Evolutionary conservation across 1,140 invertebrate species (phyloP).

Genomic region (Teleopsis dalmanni): DNA sequence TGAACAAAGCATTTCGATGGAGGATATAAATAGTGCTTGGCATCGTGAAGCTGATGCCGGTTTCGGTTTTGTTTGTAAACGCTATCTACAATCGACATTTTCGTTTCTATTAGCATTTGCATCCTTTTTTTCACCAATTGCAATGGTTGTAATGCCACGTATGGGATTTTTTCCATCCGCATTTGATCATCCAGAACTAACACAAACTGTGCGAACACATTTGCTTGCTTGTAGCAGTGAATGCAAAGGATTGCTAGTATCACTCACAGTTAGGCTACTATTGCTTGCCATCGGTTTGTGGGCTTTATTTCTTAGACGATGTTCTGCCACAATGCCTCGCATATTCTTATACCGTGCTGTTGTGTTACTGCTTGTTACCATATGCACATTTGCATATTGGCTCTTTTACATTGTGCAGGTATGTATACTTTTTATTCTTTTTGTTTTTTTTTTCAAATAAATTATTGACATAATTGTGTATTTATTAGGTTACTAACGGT

Average conservation of each 20-base stretch:
- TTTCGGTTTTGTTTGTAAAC: constrained; percentile 65
- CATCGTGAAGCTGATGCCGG: constrained; percentile 64
- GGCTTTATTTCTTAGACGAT: constrained; percentile 72
- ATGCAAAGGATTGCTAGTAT: constrained; percentile 74
- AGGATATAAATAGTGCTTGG: constrained; percentile 74
- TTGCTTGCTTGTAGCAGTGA: constrained; percentile 70
- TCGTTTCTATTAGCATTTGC: constrained; percentile 68
- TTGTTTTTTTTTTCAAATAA: neutral
- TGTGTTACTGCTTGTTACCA: constrained; percentile 78
- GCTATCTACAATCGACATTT: constrained; percentile 70
- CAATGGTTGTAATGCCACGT: constrained; percentile 90
- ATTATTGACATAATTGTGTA: neutral
- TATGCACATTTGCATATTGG: constrained; percentile 95
- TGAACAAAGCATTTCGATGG: constrained; percentile 86
- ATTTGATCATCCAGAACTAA: constrained; percentile 44
- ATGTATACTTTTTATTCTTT: neutral
- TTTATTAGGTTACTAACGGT: constrained; percentile 60
- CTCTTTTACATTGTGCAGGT: constrained; percentile 88
- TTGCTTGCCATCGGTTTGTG: constrained; percentile 88
- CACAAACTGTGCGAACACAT: constrained; percentile 51
- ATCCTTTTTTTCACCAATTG: constrained; percentile 84
- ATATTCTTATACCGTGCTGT: constrained; percentile 86
- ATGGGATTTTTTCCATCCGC: constrained; percentile 66
- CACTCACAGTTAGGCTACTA: constrained; percentile 85
- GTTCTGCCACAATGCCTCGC: constrained; percentile 81